Evolutionary conservation across 2,797 vertebrate genomes (phyloP).

Genomic region (Notolabrus celidotus): DNA sequence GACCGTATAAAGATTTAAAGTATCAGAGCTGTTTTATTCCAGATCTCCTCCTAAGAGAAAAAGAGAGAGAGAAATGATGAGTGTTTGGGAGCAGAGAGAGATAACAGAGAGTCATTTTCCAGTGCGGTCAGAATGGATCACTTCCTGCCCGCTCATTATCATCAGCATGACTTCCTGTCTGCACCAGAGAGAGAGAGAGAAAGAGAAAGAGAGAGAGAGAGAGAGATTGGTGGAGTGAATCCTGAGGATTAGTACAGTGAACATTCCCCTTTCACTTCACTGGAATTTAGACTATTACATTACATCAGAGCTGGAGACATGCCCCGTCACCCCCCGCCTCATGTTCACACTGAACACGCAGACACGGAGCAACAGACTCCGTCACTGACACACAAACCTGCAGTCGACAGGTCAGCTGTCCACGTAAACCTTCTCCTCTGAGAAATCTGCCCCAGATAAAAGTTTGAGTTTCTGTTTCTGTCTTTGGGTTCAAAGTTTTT

Average conservation of each 20-base stretch:
- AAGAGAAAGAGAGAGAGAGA: no score
- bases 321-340: constrained; percentile 33
- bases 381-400: not conserved
- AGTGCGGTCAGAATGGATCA: constrained; percentile 47
- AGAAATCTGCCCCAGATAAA: no score
- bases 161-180: constrained; percentile 64
- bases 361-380: constrained; percentile 23
- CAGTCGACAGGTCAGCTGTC: no score
- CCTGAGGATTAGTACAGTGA: constrained; percentile 49
- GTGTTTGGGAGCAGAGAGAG: not conserved
- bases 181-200: no score
- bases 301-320: constrained; percentile 68
- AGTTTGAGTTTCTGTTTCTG: not conserved
- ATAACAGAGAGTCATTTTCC: constrained; percentile 40
- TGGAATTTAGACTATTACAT: constrained; percentile 65
- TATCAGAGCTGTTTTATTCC: no score
- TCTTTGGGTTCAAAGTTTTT: not conserved
- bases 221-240: constrained; percentile 39
- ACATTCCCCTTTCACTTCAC: constrained; percentile 46
- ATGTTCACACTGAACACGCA: constrained; percentile 51
- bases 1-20: no score
- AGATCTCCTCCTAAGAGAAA: no score
- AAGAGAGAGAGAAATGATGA: not conserved
- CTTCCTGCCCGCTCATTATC: constrained; percentile 73
- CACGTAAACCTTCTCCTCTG: no score